Evolutionary conservation across 2,113 vertebrate genomes (phyloP).

Genomic region (Blennius ocellaris): DNA sequence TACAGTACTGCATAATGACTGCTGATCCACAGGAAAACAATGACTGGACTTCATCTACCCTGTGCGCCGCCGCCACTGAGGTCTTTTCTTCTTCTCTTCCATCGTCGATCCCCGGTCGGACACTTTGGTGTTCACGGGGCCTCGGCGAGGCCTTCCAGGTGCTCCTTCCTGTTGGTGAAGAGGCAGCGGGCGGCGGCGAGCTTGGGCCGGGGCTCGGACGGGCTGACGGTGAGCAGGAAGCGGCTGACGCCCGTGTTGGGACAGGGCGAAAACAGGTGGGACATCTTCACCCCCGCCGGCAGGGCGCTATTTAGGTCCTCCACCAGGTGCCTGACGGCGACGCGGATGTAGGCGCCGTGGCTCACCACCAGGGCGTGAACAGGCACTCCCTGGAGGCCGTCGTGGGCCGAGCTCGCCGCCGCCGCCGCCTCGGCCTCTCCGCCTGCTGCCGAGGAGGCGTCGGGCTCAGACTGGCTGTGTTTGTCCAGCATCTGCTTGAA

Average conservation of each 20-base stretch:
- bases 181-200: slow-evolving; percentile 80
- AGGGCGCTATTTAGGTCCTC: slow-evolving; percentile 87
- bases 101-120: too few species aligned
- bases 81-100: slow-evolving; percentile 17
- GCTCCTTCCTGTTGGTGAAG: slow-evolving; percentile 90
- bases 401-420: slow-evolving; percentile 30
- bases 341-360: slow-evolving; percentile 93
- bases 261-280: slow-evolving; percentile 87
- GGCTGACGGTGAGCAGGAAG: slow-evolving; percentile 86
- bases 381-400: slow-evolving; percentile 45
- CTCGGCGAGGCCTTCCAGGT: slow-evolving; percentile 78
- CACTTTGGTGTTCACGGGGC: too few species aligned
- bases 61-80: slow-evolving; percentile 8
- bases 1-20: slow-evolving; percentile 10
- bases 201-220: slow-evolving; percentile 63
- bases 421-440: neutral
- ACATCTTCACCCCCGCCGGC: slow-evolving; percentile 81
- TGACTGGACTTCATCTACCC: slow-evolving; percentile 13
- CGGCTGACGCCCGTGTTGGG: slow-evolving; percentile 93
- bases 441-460: neutral
- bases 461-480: slow-evolving; percentile 48
- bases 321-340: slow-evolving; percentile 88
- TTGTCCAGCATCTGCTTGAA: slow-evolving; percentile 83
- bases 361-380: slow-evolving; percentile 90
- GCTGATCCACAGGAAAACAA: slow-evolving; percentile 25